Evolutionary conservation across 2,888 invertebrate species (phyloP).

Genomic region (Folsomia candida): DNA sequence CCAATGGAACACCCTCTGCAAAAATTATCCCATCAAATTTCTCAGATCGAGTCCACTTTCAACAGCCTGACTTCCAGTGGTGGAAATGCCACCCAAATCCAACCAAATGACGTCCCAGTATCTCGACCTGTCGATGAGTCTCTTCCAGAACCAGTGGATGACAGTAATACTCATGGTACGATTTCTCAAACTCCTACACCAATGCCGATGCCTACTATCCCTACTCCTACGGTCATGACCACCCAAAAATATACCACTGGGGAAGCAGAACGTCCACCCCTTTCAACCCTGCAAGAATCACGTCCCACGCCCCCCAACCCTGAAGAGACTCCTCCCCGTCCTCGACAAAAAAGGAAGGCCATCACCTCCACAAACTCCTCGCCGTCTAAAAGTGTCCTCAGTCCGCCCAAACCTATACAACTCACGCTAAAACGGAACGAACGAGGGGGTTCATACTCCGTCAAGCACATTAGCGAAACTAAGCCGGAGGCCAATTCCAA

Average conservation of each 20-base stretch:
- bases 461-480: constrained; percentile 29
- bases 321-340: not conserved
- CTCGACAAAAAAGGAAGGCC: constrained; percentile 9
- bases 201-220: too few species aligned
- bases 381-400: too few species aligned
- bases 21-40: constrained; percentile 44
- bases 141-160: not conserved
- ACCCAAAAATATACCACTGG: too few species aligned
- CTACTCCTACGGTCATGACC: too few species aligned
- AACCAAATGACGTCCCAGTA: not conserved
- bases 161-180: too few species aligned
- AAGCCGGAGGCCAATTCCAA: not conserved
- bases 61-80: not conserved
- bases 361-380: not conserved
- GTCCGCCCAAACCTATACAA: constrained; percentile 33
- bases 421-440: constrained; percentile 34
- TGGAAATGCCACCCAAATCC: not conserved
- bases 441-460: constrained; percentile 35
- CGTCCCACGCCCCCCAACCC: not conserved
- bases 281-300: too few species aligned
- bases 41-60: constrained; percentile 39
- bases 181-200: not conserved
- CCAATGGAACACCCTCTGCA: constrained; percentile 49
- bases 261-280: too few species aligned
- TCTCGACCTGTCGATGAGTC: not conserved